These are phyloP conservation scores for Sturnus vulgaris DNA, from an alignment of 2,113 vertebrate species.

Conservation along the genomic window DNA sequence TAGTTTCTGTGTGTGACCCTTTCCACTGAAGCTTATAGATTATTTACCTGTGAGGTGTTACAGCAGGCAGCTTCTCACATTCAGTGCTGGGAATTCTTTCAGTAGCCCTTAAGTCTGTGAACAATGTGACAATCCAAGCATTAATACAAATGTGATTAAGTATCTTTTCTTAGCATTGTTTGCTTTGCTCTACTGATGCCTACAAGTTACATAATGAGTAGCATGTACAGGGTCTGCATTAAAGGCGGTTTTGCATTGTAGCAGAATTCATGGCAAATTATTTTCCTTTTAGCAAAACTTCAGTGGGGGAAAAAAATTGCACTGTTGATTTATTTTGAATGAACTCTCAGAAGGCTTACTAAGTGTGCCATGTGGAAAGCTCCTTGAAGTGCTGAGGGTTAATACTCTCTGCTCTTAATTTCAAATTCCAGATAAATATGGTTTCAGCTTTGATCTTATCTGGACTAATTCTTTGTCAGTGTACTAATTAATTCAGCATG, in stretches of 20 bases:
- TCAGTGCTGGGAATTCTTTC: slow-evolving; percentile 22
- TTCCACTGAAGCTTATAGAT: neutral
- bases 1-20: neutral
- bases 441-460: slow-evolving; percentile 80
- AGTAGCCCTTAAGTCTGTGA: slow-evolving; percentile 27
- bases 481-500: slow-evolving; percentile 80
- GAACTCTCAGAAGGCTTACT: slow-evolving; percentile 37
- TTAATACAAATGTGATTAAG: slow-evolving; percentile 57
- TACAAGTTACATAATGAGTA: slow-evolving; percentile 67
- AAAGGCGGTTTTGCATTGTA: slow-evolving; percentile 38
- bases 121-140: slow-evolving; percentile 44
- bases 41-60: slow-evolving; percentile 33
- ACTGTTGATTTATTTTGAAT: slow-evolving; percentile 40
- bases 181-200: slow-evolving; percentile 72
- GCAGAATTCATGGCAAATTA: slow-evolving; percentile 26
- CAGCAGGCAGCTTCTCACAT: neutral
- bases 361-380: slow-evolving; percentile 49
- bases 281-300: slow-evolving; percentile 60
- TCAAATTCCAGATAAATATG: slow-evolving; percentile 75
- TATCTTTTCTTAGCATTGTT: slow-evolving; percentile 54
- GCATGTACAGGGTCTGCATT: slow-evolving; percentile 45
- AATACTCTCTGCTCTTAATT: slow-evolving; percentile 72
- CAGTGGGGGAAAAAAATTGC: neutral
- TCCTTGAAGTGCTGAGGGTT: slow-evolving; percentile 60
- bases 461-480: slow-evolving; percentile 80